phyloP scores from a whole-genome alignment of 2,113 vertebrate species.

The Campylomormyrus numenius region DNA sequence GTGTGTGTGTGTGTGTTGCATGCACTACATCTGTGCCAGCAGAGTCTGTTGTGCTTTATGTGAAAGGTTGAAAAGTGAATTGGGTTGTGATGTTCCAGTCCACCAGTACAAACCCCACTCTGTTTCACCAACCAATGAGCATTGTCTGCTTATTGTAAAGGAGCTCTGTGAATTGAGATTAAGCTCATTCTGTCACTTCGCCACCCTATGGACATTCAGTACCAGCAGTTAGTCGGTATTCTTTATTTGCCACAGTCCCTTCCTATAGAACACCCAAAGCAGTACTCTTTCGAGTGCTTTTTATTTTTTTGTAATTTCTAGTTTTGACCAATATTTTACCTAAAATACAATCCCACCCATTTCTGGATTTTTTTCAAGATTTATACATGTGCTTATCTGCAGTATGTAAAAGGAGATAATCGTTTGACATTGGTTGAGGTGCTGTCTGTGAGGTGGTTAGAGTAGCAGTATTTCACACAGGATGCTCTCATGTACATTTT shows the following conservation, averaged over 20 bases:
- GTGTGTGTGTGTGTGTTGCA: conserved; percentile 24
- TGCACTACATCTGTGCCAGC: conserved; percentile 44
- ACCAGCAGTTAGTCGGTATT: background rate
- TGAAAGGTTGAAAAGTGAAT: conserved; percentile 38
- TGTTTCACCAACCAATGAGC: conserved; percentile 36
- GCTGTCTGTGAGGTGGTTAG: background rate
- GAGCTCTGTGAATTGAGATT: background rate
- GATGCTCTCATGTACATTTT: background rate
- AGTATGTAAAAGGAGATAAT: background rate
- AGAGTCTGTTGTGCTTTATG: conserved; percentile 48
- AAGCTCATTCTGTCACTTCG: background rate
- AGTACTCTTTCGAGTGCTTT: background rate
- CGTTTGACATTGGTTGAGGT: background rate
- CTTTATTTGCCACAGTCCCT: background rate
- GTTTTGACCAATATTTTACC: background rate
- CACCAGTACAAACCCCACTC: conserved; percentile 38
- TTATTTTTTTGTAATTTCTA: background rate
- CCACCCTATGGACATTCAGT: background rate
- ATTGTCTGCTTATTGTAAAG: background rate
- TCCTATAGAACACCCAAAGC: background rate
- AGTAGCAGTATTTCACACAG: background rate
- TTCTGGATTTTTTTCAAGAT: background rate
- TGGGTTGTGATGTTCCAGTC: conserved; percentile 43
- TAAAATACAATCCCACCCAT: background rate
- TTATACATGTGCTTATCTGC: background rate